These are phyloP conservation scores for Lampris incognitus DNA, from an alignment of 2,113 vertebrate species.

Conservation along the genomic window DNA sequence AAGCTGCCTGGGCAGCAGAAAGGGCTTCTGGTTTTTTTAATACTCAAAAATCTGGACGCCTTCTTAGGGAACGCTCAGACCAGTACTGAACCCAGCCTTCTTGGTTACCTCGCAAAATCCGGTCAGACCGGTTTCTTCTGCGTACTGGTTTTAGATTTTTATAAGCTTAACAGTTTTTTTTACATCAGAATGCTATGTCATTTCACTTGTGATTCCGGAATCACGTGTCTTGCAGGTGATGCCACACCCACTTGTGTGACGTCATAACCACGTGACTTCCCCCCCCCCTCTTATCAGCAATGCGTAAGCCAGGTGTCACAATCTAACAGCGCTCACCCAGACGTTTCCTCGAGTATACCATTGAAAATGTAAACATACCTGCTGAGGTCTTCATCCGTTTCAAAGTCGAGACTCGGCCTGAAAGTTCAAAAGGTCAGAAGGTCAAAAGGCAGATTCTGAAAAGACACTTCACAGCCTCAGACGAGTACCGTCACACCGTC, in stretches of 20 bases:
- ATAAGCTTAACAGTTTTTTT: background rate
- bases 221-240: no score
- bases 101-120: background rate
- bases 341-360: no score
- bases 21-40: slow-evolving; percentile 12
- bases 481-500: no score
- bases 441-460: no score
- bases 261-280: no score
- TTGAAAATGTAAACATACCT: slow-evolving; percentile 41
- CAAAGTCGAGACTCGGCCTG: slow-evolving; percentile 50
- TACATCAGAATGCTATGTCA: background rate
- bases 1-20: slow-evolving; percentile 4
- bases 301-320: no score
- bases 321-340: no score
- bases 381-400: slow-evolving; percentile 66
- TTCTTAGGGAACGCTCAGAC: slow-evolving; percentile 6
- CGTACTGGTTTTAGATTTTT: no score
- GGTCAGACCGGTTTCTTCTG: background rate
- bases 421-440: background rate
- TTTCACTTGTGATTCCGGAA: no score
- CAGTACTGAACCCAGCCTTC: slow-evolving; percentile 3
- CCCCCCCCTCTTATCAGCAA: no score
- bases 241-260: no score
- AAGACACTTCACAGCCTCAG: no score
- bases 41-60: background rate